A percentile compares a stretch with the other conserved stretches of the same genome.
Conservation (phyloP, 2,113 vertebrate species). For the Myotis brandtii region DNA sequence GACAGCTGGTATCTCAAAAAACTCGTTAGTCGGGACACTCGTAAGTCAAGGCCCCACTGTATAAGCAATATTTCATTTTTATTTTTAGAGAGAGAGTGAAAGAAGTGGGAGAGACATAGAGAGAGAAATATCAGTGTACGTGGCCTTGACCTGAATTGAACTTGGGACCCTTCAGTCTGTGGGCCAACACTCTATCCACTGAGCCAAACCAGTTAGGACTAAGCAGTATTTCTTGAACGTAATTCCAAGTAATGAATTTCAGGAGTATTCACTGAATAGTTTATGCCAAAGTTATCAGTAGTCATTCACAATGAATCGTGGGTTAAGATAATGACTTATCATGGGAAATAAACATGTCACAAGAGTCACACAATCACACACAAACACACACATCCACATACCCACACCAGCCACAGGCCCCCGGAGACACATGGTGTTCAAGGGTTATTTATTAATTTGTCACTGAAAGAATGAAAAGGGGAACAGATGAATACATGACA, state of each 20-base stretch:
- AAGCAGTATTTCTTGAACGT: not conserved
- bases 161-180: too few species aligned
- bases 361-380: not conserved
- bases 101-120: too few species aligned
- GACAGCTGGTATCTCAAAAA: too few species aligned
- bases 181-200: too few species aligned
- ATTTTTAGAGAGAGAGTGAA: too few species aligned
- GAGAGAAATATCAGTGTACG: too few species aligned
- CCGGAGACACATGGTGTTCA: not conserved
- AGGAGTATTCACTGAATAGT: not conserved
- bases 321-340: not conserved
- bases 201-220: too few species aligned
- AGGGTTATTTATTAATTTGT: not conserved
- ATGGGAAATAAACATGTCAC: not conserved
- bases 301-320: not conserved
- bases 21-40: too few species aligned
- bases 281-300: not conserved
- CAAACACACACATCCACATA: not conserved
- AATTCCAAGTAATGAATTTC: not conserved
- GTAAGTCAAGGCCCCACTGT: too few species aligned
- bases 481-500: not conserved
- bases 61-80: not conserved
- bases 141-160: too few species aligned
- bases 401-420: not conserved
- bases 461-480: not conserved